phyloP scores from a whole-genome alignment of 2,888 invertebrate genomes.

The Platycheirus rosarum region DNA sequence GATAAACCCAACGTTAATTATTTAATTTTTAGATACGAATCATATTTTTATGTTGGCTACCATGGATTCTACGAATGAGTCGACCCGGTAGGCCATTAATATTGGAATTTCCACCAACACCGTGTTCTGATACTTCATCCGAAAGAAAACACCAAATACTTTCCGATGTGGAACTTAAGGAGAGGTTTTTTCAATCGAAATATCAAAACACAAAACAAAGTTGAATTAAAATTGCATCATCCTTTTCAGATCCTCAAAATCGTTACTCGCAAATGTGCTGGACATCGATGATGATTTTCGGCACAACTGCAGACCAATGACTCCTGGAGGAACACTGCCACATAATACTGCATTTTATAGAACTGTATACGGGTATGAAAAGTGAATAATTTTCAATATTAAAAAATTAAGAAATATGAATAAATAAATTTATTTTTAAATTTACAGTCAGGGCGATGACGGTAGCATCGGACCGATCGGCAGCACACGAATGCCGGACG shows the following conservation, averaged over 20 bases:
- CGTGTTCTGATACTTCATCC: constrained; percentile 85
- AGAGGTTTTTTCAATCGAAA: constrained; percentile 83
- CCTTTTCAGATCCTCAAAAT: constrained; percentile 90
- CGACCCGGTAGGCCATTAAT: constrained; percentile 85
- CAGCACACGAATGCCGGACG: constrained; percentile 89
- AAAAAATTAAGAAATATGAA: constrained; percentile 75
- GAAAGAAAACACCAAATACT: constrained; percentile 89
- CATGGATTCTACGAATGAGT: constrained; percentile 97
- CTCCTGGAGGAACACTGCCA: constrained; percentile 84
- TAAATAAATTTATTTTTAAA: constrained; percentile 6
- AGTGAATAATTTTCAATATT: constrained; percentile 30
- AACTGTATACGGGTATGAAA: constrained; percentile 87
- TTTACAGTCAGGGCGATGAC: constrained; percentile 81
- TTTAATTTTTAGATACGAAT: constrained; percentile 87
- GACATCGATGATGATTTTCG: constrained; percentile 98
- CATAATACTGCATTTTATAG: constrained; percentile 87
- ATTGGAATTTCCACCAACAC: constrained; percentile 83
- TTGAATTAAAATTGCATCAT: background rate
- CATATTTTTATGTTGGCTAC: constrained; percentile 98
- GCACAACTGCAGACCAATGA: constrained; percentile 89
- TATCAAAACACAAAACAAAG: background rate
- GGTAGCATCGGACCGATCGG: constrained; percentile 85
- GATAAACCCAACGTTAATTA: too few species aligned
- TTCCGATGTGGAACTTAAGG: constrained; percentile 93
- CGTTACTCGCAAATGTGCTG: constrained; percentile 96